Evolutionary conservation across 2,113 vertebrate species (phyloP), one percentile per base, ranked within the genome.

Genomic region (Ophiodon elongatus): DNA sequence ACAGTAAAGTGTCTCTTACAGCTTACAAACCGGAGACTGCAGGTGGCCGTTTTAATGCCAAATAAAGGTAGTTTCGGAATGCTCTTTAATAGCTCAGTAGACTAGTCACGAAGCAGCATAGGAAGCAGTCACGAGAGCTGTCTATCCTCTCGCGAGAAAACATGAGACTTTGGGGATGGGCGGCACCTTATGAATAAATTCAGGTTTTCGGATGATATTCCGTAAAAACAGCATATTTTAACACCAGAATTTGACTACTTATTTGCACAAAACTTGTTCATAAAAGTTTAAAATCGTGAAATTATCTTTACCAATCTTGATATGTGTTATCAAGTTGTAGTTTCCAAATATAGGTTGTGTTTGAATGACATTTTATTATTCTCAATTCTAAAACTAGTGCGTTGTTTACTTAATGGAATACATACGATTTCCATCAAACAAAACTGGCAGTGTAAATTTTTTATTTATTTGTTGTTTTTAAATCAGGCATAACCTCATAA

Each of bases 111-210:
- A 4, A 56, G 60, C 23, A 23, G 21, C 1, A n/a, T 0, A 35
- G 37, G 11, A 31, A 60, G 11, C 6, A 4, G 43, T 14, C 1
- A 4, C 4, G 3, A 45, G 43, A 45, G 1, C 0, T 3, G 2
- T 2, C 2, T 15, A 1, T 52, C 8, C 0, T 89, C 68, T 77
- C 88, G 88, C 85, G 88, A 89, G 79, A 87, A 62, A 13, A 33
- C 25, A 9, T 1, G 72, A 79, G 39, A 59, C 3, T 27, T 69
- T 23, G 23, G 25, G 15, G 2, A 6, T 2, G 27, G 27, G 19
- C 2, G 11, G 15, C 2, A 14, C 19, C 3, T 17, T 8, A 0
- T 62, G 39, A 19, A 59, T 13, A 8, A 31, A 25, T 1, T 0
- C 45, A 31, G 25, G 9, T 70, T 71, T 37, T 23, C 14, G 23